Evolutionary conservation across 2,797 vertebrate species (phyloP).

Genomic region (Pagetopsis macropterus): DNA sequence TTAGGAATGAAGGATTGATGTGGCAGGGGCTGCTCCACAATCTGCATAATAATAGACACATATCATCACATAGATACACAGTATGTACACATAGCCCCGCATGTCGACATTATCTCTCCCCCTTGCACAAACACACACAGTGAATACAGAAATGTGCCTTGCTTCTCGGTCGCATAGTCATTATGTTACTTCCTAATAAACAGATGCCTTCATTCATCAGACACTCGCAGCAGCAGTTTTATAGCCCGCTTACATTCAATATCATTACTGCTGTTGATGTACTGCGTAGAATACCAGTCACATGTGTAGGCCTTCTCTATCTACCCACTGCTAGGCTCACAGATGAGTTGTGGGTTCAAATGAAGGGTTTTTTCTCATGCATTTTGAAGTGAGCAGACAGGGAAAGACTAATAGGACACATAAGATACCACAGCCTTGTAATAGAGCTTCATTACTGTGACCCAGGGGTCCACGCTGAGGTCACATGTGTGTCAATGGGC

Average conservation of each 20-base stretch:
- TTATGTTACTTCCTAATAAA: conserved; percentile 73
- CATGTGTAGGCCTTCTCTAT: conserved; percentile 22
- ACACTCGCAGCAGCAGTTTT: conserved; percentile 59
- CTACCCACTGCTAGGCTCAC: conserved; percentile 6
- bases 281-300: conserved; percentile 45
- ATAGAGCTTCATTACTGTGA: conserved; percentile 3
- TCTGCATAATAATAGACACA: conserved; percentile 75
- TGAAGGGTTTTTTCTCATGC: neutral
- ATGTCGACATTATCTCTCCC: conserved; percentile 61
- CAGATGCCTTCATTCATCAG: conserved; percentile 75
- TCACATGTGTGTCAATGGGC: conserved; percentile 13
- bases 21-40: conserved; percentile 45
- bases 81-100: conserved; percentile 61
- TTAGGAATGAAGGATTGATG: conserved; percentile 71
- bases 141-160: conserved; percentile 65
- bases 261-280: conserved; percentile 51
- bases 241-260: conserved; percentile 62
- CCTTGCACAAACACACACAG: conserved; percentile 46
- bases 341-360: conserved; percentile 18
- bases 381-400: conserved; percentile 9
- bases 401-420: neutral
- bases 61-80: conserved; percentile 70
- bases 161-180: conserved; percentile 56
- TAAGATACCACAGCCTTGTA: conserved; percentile 8
- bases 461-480: conserved; percentile 4